Evolutionary conservation across 2,113 vertebrate genomes (phyloP), one percentile per base, ranked within the genome.

Genomic region (Nannospalax galili): DNA sequence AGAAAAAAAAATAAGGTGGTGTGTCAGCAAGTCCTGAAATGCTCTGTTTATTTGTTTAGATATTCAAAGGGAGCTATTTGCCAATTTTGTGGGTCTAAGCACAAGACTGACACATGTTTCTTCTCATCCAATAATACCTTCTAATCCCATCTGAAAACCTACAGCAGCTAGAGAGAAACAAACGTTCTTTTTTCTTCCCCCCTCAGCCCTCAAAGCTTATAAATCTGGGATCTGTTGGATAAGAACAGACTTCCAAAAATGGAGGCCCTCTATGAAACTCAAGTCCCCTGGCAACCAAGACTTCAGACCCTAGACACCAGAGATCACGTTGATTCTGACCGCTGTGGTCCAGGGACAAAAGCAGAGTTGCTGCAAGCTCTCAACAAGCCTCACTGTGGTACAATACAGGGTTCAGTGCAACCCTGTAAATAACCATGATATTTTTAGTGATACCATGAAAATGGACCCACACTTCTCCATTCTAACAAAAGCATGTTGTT

Each of bases 401-500:
- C 69, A 82, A 52, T 42, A 82, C 74, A 88, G 74, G 86, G 58
- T 91, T 96, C 82, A 86, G 75, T 92, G 62, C 80, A 92, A 62
- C 80, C n/a, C 80, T 96, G 94, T 97, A 96, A 97, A 97, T 97
- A 96, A 97, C 90, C 42, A 28, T 32, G 94, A 96, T 97, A 96
- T 96, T 98, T 97, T 97, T 97, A 94, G 85, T 94, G 88, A 97
- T 90, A 79, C 64, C 88, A 92, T 90, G 95, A 96, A 93, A 94
- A 93, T 35, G 52, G 90, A 92, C 90, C 88, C 92, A 90, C 4
- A 3, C 78, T 86, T 95, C 69, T 97, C 85, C 86, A 94, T 96
- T 97, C 96, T 96, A 95, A 97, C 96, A 95, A 97, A 95, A 84
- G 92, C 62, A 90, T 97, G 97, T 98, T 91, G 91, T 94, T 96